Percentiles rank a stretch among this genome's conserved stretches.
Evolutionary conservation across 1,140 invertebrate genomes (phyloP).

Genomic region (Drosophila sproati): DNA sequence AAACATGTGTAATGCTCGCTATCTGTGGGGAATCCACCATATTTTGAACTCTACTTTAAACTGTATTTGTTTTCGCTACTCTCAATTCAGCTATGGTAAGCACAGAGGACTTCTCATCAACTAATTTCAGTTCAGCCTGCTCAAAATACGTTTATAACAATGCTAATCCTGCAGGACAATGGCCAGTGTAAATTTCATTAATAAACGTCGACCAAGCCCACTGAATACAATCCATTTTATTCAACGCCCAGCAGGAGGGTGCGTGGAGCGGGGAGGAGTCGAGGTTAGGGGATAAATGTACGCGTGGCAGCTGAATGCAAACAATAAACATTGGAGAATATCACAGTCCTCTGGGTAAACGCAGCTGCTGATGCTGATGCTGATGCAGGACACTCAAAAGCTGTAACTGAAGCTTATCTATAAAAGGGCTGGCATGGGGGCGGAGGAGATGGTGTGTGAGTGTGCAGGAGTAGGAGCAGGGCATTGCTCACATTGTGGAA

Average conservation of each 20-base stretch:
- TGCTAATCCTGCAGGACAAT: slow-evolving; percentile 62
- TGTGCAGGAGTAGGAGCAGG: no score
- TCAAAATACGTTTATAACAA: slow-evolving; percentile 72
- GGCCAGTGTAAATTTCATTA: slow-evolving; percentile 68
- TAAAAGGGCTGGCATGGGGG: neutral
- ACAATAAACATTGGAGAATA: slow-evolving; percentile 72
- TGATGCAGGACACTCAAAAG: slow-evolving; percentile 40
- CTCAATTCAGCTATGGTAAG: slow-evolving; percentile 16
- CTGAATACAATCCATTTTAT: slow-evolving; percentile 73
- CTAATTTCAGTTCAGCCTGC: slow-evolving; percentile 48
- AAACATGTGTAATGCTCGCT: neutral
- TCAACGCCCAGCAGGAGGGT: slow-evolving; percentile 32
- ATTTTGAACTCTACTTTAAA: neutral
- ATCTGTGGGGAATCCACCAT: neutral
- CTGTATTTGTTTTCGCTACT: slow-evolving; percentile 9
- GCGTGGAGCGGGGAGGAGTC: neutral
- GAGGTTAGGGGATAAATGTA: neutral
- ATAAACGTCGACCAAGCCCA: slow-evolving; percentile 69
- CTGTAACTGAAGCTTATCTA: neutral
- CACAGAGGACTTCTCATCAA: slow-evolving; percentile 37
- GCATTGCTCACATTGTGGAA: neutral
- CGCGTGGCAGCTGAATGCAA: slow-evolving; percentile 54
- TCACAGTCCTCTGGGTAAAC: slow-evolving; percentile 67
- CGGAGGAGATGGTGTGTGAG: neutral
- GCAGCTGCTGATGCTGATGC: slow-evolving; percentile 48